phyloP scores from a whole-genome alignment of 2,888 invertebrate genomes.

The Scaeva pyrastri region DNA sequence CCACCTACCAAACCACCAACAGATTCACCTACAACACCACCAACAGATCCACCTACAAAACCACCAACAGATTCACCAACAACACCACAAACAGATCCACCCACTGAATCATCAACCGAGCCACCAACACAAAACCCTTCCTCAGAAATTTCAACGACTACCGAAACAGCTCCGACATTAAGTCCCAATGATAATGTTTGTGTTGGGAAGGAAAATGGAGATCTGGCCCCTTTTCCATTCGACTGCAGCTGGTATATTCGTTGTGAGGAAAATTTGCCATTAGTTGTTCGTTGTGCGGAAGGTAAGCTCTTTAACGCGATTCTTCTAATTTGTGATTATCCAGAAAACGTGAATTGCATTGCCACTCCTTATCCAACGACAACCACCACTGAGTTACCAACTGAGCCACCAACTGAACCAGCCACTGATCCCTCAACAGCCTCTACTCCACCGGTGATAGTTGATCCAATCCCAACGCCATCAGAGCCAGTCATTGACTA shows the following conservation, averaged over 20 bases:
- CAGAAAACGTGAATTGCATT: slow-evolving; percentile 75
- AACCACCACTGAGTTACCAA: neutral
- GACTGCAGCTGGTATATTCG: slow-evolving; percentile 78
- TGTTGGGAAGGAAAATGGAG: slow-evolving; percentile 63
- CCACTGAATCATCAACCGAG: slow-evolving; percentile 28
- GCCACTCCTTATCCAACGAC: slow-evolving; percentile 18
- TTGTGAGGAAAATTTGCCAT: slow-evolving; percentile 75
- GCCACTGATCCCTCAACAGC: slow-evolving; percentile 52
- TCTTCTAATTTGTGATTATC: slow-evolving; percentile 77
- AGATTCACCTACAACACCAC: neutral
- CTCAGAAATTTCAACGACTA: neutral
- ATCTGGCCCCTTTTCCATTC: slow-evolving; percentile 77
- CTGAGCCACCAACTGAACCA: slow-evolving; percentile 20
- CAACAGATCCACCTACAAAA: neutral
- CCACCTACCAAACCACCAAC: neutral
- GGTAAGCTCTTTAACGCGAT: slow-evolving; percentile 77
- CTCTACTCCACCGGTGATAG: slow-evolving; percentile 36
- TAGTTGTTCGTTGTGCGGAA: slow-evolving; percentile 75
- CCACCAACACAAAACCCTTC: slow-evolving; percentile 6
- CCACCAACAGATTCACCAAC: neutral
- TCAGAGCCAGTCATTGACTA: slow-evolving; percentile 63
- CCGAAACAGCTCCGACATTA: slow-evolving; percentile 44
- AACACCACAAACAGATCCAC: slow-evolving; percentile 39
- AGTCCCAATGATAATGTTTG: slow-evolving; percentile 76
- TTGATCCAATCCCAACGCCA: slow-evolving; percentile 42